These are phyloP conservation scores for Urechis unicinctus DNA, from an alignment of 2,888 invertebrate species.

Conservation along the genomic window DNA sequence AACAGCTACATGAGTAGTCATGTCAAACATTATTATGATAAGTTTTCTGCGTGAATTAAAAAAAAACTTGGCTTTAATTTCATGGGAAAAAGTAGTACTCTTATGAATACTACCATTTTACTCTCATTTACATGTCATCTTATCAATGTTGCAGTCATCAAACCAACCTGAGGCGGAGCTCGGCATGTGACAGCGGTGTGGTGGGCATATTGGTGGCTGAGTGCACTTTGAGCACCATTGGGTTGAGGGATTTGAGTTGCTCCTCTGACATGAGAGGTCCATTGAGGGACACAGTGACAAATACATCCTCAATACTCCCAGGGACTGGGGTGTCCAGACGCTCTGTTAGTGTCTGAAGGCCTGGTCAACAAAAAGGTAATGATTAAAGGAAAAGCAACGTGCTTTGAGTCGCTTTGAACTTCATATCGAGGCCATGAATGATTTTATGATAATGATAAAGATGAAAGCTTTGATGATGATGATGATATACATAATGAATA, in stretches of 20 bases:
- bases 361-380: conserved; percentile 18
- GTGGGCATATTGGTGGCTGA: conserved; percentile 40
- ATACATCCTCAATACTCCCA: conserved; percentile 40
- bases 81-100: too few species aligned
- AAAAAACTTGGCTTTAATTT: too few species aligned
- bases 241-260: conserved; percentile 40
- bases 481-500: too few species aligned
- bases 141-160: too few species aligned
- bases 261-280: conserved; percentile 36
- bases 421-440: too few species aligned
- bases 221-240: conserved; percentile 43
- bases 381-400: not conserved
- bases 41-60: too few species aligned
- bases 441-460: too few species aligned
- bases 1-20: too few species aligned
- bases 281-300: conserved; percentile 36
- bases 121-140: too few species aligned
- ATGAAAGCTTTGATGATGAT: too few species aligned
- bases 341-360: conserved; percentile 33
- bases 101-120: too few species aligned
- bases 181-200: conserved; percentile 31
- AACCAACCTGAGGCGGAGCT: conserved; percentile 34
- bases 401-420: not conserved
- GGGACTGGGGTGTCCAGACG: conserved; percentile 33
- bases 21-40: too few species aligned